A percentile compares a stretch with the other conserved stretches of the same genome.
Conservation (phyloP, 2,113 vertebrate genomes). For the Symphodus melops region DNA sequence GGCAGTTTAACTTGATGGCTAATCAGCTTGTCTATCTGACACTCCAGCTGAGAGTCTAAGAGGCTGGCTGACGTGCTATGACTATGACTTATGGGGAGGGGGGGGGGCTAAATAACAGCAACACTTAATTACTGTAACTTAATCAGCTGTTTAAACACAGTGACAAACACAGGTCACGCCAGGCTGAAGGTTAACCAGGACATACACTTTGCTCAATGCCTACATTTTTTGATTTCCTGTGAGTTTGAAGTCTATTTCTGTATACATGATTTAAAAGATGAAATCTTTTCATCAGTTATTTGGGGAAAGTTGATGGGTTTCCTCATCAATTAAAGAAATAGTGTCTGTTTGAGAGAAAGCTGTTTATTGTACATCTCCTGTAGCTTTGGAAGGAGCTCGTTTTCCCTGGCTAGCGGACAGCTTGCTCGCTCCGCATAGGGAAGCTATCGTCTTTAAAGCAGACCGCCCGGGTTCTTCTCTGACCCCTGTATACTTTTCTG, state of each 20-base stretch:
- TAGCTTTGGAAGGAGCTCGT: no score
- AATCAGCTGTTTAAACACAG: conserved; percentile 18
- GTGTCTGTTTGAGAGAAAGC: neutral
- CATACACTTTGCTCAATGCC: neutral
- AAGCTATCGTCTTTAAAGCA: no score
- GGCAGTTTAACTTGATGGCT: conserved; percentile 59
- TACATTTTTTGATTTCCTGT: neutral
- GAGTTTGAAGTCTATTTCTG: neutral
- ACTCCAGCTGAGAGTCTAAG: conserved; percentile 61
- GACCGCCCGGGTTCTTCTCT: no score
- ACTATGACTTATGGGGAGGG: conserved; percentile 40
- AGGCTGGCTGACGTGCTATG: conserved; percentile 44
- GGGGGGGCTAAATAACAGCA: conserved; percentile 34
- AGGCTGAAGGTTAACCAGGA: conserved; percentile 4
- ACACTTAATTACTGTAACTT: conserved; percentile 32
- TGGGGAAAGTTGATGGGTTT: no score
- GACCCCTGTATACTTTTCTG: no score
- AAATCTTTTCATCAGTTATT: neutral
- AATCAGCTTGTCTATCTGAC: conserved; percentile 62
- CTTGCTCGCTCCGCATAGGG: no score
- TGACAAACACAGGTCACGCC: neutral
- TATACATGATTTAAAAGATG: no score
- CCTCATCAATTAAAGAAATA: no score
- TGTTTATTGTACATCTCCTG: no score
- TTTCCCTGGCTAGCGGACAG: no score